phyloP scores from a whole-genome alignment of 2,797 vertebrate genomes.

The Crotalus adamanteus region DNA sequence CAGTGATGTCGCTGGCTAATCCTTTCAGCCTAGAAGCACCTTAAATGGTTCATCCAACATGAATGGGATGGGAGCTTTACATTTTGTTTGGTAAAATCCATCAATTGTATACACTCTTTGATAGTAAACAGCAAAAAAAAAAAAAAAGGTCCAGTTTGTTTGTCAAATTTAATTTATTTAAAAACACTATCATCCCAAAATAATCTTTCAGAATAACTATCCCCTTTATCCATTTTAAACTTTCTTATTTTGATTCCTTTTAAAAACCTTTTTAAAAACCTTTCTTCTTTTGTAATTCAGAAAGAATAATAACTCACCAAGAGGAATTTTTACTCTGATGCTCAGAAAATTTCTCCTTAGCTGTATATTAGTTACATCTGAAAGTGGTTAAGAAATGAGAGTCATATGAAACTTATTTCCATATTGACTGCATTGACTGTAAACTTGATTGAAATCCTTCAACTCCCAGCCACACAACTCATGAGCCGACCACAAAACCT shows the following conservation, averaged over 20 bases:
- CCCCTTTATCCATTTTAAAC: not conserved
- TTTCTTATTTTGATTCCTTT: not conserved
- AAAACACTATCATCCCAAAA: not conserved
- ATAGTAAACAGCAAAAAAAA: not conserved
- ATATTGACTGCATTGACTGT: not conserved
- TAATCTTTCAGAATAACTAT: not conserved
- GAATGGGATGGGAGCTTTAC: not conserved
- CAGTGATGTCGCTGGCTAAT: not conserved
- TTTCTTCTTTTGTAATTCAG: not conserved
- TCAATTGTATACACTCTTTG: not conserved
- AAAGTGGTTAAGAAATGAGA: not conserved
- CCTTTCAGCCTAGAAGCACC: not conserved
- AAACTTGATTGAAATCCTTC: not conserved
- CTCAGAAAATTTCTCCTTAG: not conserved
- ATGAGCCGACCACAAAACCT: not conserved
- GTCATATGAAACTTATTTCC: not conserved
- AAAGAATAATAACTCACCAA: not conserved
- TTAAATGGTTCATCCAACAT: not conserved
- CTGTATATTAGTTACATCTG: not conserved
- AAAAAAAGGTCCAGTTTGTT: no score
- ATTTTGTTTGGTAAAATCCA: not conserved
- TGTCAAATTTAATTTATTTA: no score
- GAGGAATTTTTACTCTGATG: not conserved
- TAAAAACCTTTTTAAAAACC: not conserved
- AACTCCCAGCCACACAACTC: not conserved